These are phyloP conservation scores for Pachyseris speciosa DNA, from an alignment of 64 coral and sea anemone genomes.

Conservation along the genomic window DNA sequence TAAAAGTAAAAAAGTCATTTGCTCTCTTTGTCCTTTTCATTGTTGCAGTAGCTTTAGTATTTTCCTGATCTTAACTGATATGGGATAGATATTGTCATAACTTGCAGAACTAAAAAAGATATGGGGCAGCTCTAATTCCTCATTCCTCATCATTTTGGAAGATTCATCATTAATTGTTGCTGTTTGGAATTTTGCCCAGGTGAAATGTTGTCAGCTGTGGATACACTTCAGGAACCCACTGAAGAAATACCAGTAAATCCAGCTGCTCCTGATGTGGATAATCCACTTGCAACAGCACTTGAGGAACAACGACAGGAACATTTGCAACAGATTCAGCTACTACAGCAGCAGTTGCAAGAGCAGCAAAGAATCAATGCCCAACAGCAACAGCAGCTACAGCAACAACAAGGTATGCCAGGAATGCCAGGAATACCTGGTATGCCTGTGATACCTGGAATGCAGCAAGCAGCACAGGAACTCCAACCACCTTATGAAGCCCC, in stretches of 20 bases:
- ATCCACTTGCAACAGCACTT: constrained; percentile 38
- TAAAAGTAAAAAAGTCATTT: too few relatives aligned
- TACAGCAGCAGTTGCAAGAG: constrained; percentile 80
- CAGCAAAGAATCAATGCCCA: constrained; percentile 80
- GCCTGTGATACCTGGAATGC: neutral
- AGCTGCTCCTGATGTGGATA: neutral
- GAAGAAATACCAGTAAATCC: neutral
- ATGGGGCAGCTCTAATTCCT: too few relatives aligned
- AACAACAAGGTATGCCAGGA: constrained; percentile 14
- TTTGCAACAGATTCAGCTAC: constrained; percentile 77
- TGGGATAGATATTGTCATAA: too few relatives aligned
- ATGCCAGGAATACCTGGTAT: neutral
- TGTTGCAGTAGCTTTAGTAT: too few relatives aligned
- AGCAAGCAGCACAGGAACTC: neutral
- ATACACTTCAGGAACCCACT: neutral
- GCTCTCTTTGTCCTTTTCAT: too few relatives aligned
- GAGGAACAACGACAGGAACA: constrained; percentile 94
- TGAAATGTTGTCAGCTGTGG: neutral
- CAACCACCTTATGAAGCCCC: constrained; percentile 7
- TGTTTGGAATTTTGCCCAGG: neutral
- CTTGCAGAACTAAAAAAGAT: too few relatives aligned
- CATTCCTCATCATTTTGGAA: too few relatives aligned
- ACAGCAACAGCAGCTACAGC: constrained; percentile 54
- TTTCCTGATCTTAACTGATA: too few relatives aligned
- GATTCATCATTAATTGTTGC: too few relatives aligned